Base-by-base conservation (phyloP, 2,888 invertebrate species). In the Melanchra persicariae region DNA sequence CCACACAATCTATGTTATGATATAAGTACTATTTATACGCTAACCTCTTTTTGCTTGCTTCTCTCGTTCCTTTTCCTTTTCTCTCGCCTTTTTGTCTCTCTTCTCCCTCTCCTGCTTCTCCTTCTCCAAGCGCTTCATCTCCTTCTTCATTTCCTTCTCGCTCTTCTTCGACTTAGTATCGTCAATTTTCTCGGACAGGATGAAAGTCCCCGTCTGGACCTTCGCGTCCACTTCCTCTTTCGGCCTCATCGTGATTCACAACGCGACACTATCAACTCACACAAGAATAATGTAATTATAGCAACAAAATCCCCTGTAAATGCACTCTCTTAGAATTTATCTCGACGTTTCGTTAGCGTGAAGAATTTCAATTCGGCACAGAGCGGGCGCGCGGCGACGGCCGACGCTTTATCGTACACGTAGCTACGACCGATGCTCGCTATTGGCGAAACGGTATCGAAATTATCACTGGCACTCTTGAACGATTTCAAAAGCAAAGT, bases 171-270 rank as follows among this genome's bases (percentile, higher is more conserved):
- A 91, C 89, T 96, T 94, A 66, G 95, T 93, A 85, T 96, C 95
- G 87, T 96, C 96, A 62, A 96, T 95, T 87, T 96, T 96, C 88
- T 97, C 97, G 83, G 96, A 95, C 85, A 97, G 90, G 73, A 97
- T 97, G 88, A 97, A 95, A 82, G 96, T 95, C 87, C 96, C 96
- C 75, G 93, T 92, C 82, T 95, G 95, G 89, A 94, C 87, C 83
- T 94, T 95, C 78, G 91, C 79, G 85, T 94, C 95, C 81, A 75
- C 70, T 87, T 93, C 93, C 79, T 95, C 96, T 87, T 95, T 96
- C 73, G 96, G 95, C 87, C 95, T 92, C 96, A 96, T 96, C 73
- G 85, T 88, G 76, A 71, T 80, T 77, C 88, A 87, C 86, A 45
- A 61, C 73, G 72, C 76, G 70, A 43, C 85, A 86, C 85, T 75